Base-by-base conservation (phyloP, 2,113 vertebrate species). In the Oncorhynchus mykiss region DNA sequence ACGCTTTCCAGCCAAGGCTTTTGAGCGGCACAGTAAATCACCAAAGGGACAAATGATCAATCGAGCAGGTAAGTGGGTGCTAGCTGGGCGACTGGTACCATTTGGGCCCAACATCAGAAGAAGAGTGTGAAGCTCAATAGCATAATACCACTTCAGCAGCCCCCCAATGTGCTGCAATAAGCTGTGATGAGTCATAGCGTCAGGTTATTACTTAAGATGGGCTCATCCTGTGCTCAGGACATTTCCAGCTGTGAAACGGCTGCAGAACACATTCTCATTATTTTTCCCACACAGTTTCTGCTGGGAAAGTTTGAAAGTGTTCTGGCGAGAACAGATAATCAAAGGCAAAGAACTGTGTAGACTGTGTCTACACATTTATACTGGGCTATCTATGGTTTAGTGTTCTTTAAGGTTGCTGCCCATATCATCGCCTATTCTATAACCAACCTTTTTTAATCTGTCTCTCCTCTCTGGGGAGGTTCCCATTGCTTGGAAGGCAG, bases 1-100 rank as follows among this genome's bases (percentile, higher is more conserved):
- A 70, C 67, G 70, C 72, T 34, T 84, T 45, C 27, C 39, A 39
- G 39, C 39, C 39, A 9, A 39, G 39, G 8, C 68, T 72, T 75
- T 73, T 49, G 29, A 24, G 18, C 51, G 66, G 13, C 29, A 34
- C 18, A 25, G 29, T 31, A n/a, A 70, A 77, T 20, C 31, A 34
- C 27, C 62, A 45, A 75, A 25, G 45, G 16, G 27, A 29, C 7
- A 24, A 11, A 5, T 65, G 27, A 71, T 39, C 14, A 70, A 73
- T 49, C 1, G 39, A 74, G 22, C 22, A 20, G 68, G n/a, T 49
- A 57, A 71, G 54, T 70, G 29, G 54, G 60, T 24, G 29, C n/a
- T 51, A 72, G 31, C 71, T 72, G 7, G 72, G 66, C 4, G 48
- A 49, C 14, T 27, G 45, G 34, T 60, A 22, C 3, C 27, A n/a